Conservation (phyloP, 1,140 invertebrate species). For the Dendrolimus punctatus region DNA sequence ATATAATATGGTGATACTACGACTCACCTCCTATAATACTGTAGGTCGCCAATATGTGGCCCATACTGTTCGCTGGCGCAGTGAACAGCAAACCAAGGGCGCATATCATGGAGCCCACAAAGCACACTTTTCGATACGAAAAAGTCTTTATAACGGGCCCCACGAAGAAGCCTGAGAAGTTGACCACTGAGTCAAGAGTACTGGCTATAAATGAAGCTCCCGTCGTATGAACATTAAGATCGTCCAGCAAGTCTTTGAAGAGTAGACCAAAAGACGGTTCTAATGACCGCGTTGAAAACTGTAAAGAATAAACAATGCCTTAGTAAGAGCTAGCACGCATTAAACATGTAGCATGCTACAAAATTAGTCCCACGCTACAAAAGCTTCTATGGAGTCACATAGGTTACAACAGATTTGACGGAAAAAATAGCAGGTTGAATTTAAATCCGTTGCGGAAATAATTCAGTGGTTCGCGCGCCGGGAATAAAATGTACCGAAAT, state of each 20-base stretch:
- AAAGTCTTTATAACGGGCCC: constrained; percentile 81
- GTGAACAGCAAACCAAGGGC: constrained; percentile 78
- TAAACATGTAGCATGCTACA: too few species aligned
- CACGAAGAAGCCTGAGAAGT: constrained; percentile 83
- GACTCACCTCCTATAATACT: constrained; percentile 81
- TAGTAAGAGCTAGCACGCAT: too few species aligned
- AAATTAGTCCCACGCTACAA: neutral
- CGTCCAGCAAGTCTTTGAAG: constrained; percentile 79
- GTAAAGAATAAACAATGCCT: constrained; percentile 26
- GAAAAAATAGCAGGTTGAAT: too few species aligned
- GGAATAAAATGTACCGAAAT: too few species aligned
- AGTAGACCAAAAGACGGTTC: constrained; percentile 85
- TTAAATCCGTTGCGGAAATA: too few species aligned
- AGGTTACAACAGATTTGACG: too few species aligned
- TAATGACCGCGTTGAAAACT: constrained; percentile 83
- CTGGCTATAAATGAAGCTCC: constrained; percentile 82
- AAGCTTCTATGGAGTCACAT: neutral
- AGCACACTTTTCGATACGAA: constrained; percentile 81
- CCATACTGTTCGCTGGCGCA: constrained; percentile 79
- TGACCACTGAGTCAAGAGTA: constrained; percentile 81
- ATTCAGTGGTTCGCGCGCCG: too few species aligned
- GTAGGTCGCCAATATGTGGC: constrained; percentile 81
- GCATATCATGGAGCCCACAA: constrained; percentile 77
- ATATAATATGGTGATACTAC: neutral
- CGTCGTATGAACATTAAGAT: constrained; percentile 79